phyloP scores from a whole-genome alignment of 1,140 invertebrate genomes.

The Bombyx mandarina region DNA sequence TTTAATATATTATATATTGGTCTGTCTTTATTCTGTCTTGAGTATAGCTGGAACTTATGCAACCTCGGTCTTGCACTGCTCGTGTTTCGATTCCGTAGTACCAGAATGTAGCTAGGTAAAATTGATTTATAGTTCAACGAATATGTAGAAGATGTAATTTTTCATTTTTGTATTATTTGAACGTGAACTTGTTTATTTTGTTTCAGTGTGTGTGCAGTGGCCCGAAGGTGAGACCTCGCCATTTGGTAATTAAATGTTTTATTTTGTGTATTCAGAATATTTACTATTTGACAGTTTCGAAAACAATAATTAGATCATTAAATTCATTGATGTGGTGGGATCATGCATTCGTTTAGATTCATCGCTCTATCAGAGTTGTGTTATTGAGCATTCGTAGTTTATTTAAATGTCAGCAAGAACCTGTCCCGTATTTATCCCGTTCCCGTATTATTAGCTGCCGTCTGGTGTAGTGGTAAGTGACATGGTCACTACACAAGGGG shows the following conservation, averaged over 20 bases:
- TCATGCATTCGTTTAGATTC: too few species aligned
- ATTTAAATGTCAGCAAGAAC: neutral
- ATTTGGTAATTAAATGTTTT: constrained; percentile 5
- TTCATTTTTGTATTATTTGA: constrained; percentile 10
- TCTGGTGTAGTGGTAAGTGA: too few species aligned
- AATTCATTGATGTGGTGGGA: too few species aligned
- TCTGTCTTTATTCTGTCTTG: constrained; percentile 28
- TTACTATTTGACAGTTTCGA: neutral
- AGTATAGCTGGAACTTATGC: constrained; percentile 52
- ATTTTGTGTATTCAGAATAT: constrained; percentile 16
- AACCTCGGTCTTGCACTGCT: constrained; percentile 50
- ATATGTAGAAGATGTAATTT: neutral
- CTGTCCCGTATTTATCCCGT: too few species aligned
- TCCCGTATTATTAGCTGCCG: neutral
- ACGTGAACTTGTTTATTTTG: constrained; percentile 49
- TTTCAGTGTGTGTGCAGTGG: constrained; percentile 90
- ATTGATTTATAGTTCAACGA: neutral
- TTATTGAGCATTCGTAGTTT: neutral
- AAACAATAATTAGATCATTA: neutral
- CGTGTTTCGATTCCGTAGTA: constrained; percentile 51
- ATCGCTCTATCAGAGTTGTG: too few species aligned
- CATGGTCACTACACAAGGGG: too few species aligned
- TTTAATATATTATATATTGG: constrained; percentile 3
- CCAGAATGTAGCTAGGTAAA: constrained; percentile 55
- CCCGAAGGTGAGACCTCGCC: constrained; percentile 79